phyloP scores from a whole-genome alignment of 2,888 invertebrate genomes.

The Drosophila neonasuta region DNA sequence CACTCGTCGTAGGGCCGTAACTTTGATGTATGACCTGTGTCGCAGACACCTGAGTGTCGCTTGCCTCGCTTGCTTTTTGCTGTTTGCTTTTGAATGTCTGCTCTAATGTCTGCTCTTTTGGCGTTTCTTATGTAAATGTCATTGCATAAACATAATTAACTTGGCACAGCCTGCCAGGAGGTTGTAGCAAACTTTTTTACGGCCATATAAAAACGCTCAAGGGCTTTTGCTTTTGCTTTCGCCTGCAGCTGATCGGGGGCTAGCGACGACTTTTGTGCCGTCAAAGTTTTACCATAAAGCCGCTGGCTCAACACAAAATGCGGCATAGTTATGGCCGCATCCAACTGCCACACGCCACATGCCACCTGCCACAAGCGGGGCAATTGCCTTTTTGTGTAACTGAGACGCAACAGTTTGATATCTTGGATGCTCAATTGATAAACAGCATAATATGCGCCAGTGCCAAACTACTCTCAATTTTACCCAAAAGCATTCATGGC shows the following conservation, averaged over 20 bases:
- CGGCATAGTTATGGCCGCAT: slow-evolving; percentile 21
- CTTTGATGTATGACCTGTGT: slow-evolving; percentile 49
- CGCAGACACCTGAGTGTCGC: slow-evolving; percentile 13
- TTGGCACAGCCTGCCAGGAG: slow-evolving; percentile 47
- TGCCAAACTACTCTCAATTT: slow-evolving; percentile 45
- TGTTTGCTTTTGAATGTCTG: slow-evolving; percentile 1
- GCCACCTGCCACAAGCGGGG: background rate
- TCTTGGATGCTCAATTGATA: slow-evolving; percentile 52
- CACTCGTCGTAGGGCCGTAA: slow-evolving; percentile 17
- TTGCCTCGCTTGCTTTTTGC: background rate
- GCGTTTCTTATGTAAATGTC: slow-evolving; percentile 65
- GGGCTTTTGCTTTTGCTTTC: slow-evolving; percentile 26
- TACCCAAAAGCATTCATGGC: slow-evolving; percentile 15
- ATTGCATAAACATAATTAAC: slow-evolving; percentile 71
- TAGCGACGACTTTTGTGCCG: slow-evolving; percentile 17
- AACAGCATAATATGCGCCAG: slow-evolving; percentile 38
- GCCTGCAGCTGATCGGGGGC: slow-evolving; percentile 25
- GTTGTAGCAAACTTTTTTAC: slow-evolving; percentile 46
- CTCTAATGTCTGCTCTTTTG: slow-evolving; percentile 47
- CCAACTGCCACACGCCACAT: slow-evolving; percentile 37
- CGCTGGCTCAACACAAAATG: slow-evolving; percentile 33
- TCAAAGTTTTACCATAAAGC: slow-evolving; percentile 64
- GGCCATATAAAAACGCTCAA: slow-evolving; percentile 52
- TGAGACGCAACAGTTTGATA: slow-evolving; percentile 66
- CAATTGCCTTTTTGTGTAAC: slow-evolving; percentile 25